Percentiles rank a stretch among this genome's conserved stretches.
phyloP scores from a whole-genome alignment of 2,113 vertebrate genomes.

The Tauraco erythrolophus region DNA sequence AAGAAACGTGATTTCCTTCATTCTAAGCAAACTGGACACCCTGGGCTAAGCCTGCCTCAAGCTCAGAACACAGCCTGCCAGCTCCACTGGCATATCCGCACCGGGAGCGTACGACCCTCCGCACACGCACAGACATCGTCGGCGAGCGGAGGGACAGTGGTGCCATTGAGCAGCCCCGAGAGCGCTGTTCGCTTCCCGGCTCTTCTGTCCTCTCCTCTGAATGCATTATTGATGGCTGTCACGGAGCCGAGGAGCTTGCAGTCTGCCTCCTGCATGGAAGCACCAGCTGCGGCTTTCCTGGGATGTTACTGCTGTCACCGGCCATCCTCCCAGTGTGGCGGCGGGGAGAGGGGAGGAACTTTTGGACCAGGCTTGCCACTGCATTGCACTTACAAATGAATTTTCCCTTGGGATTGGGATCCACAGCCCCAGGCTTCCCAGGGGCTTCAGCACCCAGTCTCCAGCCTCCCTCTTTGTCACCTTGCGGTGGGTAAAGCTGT shows the following conservation, averaged over 20 bases:
- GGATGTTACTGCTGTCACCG: background rate
- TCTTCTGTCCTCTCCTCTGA: conserved; percentile 66
- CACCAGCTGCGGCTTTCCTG: conserved; percentile 59
- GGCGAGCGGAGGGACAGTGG: background rate
- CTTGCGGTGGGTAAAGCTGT: rapidly evolving
- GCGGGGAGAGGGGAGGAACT: background rate
- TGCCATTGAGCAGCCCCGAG: conserved; percentile 61
- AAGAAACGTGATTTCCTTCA: background rate
- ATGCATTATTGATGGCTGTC: conserved; percentile 52
- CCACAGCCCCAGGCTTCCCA: background rate
- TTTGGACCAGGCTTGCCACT: background rate
- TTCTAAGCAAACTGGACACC: background rate
- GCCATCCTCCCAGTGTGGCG: background rate
- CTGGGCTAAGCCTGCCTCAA: background rate
- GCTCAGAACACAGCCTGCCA: background rate
- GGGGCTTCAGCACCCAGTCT: background rate
- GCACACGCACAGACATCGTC: rapidly evolving
- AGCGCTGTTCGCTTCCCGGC: conserved; percentile 20
- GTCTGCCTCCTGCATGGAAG: conserved; percentile 10
- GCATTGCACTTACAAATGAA: background rate
- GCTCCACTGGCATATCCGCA: background rate
- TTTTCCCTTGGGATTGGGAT: background rate
- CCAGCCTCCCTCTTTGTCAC: background rate
- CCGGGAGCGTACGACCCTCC: rapidly evolving
- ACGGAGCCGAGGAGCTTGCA: conserved; percentile 26